Evolutionary conservation across 2,797 vertebrate species (phyloP), one percentile per base, ranked within the genome.

Genomic region (Typhlichthys subterraneus): DNA sequence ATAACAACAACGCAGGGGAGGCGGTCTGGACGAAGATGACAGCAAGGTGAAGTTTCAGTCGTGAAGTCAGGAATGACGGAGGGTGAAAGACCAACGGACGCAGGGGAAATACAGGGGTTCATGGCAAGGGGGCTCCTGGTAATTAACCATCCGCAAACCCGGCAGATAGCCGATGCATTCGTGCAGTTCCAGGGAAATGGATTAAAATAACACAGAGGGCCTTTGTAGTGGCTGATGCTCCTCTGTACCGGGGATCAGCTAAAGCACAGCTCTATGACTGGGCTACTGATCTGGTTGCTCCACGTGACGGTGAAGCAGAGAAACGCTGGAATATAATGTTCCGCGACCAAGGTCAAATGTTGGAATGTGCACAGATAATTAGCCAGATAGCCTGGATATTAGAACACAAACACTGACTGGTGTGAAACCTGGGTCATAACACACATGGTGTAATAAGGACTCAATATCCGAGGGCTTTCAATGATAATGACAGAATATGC

Each of bases 161-260:
- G 14, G 15, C 51, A 55, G 0, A 68, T 5, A 56, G 51, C 62
- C 62, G 62, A 75, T 54, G 59, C 48, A 55, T 72, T 49, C 73
- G 45, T 12, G 29, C 54, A 52, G 57, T 67, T 77, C 69, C 59
- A 61, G 52, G 48, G 69, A 66, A 53, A 72, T 31, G 51, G 66
- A 65, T 72, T 70, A 63, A 74, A 75, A 75, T 71, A 73, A 67
- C 59, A 69, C 60, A 45, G 38, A 9, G 38, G 61, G 67, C 19
- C 14, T 63, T 57, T 65, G 54, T 69, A 67, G 61, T 64, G 4
- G 19, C 51, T 66, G 61, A 63, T n/a, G 65, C 70, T 69, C 48
- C 5, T 53, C 49, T 69, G 38, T 61, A 59, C 73, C 51, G 14
- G 50, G 52, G 55, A 76, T 75, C 63, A 73, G 68, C 75, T 73